Evolutionary conservation across 2,888 invertebrate genomes (phyloP).

Genomic region (Philereme transversata): DNA sequence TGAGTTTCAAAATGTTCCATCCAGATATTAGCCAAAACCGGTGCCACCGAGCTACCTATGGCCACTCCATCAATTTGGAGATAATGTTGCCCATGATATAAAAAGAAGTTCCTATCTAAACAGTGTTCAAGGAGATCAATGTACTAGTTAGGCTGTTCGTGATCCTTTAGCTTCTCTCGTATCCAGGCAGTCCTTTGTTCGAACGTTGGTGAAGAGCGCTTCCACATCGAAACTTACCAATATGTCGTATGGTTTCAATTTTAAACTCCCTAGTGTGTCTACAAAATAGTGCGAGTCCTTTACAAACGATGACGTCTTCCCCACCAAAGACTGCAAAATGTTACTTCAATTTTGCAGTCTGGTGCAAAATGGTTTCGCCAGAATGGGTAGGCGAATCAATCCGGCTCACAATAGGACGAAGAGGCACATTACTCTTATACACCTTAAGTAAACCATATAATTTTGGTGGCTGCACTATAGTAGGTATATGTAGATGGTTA

Average conservation of each 20-base stretch:
- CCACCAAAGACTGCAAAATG: background rate
- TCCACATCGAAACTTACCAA: too few species aligned
- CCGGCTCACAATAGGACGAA: background rate
- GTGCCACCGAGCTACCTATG: constrained; percentile 2
- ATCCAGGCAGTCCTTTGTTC: too few species aligned
- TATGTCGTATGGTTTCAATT: too few species aligned
- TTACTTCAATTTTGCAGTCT: too few species aligned
- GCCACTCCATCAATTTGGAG: constrained; percentile 5
- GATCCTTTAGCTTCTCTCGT: too few species aligned
- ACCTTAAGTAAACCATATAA: background rate
- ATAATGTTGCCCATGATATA: background rate
- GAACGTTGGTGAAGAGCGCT: too few species aligned
- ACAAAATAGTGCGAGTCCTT: too few species aligned
- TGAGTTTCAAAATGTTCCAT: constrained; percentile 3
- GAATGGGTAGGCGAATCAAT: background rate
- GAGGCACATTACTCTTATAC: background rate
- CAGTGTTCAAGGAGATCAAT: too few species aligned
- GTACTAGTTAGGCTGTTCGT: too few species aligned
- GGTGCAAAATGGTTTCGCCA: background rate
- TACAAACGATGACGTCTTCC: background rate
- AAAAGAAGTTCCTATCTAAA: too few species aligned
- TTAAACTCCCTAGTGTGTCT: too few species aligned
- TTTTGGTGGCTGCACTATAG: background rate
- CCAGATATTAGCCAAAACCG: constrained; percentile 6
- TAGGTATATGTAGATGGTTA: too few species aligned